Evolutionary conservation across 1,140 invertebrate genomes (phyloP), one percentile per base, ranked within the genome.

Genomic region (Marisa cornuarietis): DNA sequence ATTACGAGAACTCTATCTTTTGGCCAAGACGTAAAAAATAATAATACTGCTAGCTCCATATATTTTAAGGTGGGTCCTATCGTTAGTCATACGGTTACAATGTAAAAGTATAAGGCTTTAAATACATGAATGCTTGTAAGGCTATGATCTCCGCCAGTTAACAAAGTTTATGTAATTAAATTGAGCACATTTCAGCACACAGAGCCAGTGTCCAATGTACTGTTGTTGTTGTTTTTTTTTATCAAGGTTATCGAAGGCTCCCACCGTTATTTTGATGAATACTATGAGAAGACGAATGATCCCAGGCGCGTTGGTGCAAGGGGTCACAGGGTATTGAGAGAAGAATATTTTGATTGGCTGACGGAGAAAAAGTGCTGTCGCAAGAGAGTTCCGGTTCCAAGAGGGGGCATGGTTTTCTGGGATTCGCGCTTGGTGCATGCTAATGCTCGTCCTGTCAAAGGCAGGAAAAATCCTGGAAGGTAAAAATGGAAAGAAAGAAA

Each of bases 361-460:
- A 42, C 61, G n/a, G 54, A 79, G 49, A 79, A 71, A 63, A 82
- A 81, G 11, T 85, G 84, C 68, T 20, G 52, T 63, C 79, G 79
- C 11, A 85, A 82, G 49, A 78, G 80, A 49, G 76, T 85, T 49
- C 79, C 85, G 8, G 84, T 83, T 61, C 85, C 85, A 2, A 83
- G 83, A 68, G 85, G 84, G 0, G 84, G 83, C 10, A 83, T 86
- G 76, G 78, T 86, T 7, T 26, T 86, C 61, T 86, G 84, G 84
- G 84, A 86, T 65, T 85, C 85, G 0, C 75, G 84, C 63, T 81
- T 83, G 6, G 58, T 86, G 42, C 85, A 85, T 80, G 85, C 82
- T n/a, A 85, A 84, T 76, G 76, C 75, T 22, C 72, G 81, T 42
- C 85, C 85, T 11, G n/a, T 76, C 6, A 77, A 69, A n/a, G 82